phyloP scores from a whole-genome alignment of 2,797 vertebrate genomes.

The Pristis pectinata region DNA sequence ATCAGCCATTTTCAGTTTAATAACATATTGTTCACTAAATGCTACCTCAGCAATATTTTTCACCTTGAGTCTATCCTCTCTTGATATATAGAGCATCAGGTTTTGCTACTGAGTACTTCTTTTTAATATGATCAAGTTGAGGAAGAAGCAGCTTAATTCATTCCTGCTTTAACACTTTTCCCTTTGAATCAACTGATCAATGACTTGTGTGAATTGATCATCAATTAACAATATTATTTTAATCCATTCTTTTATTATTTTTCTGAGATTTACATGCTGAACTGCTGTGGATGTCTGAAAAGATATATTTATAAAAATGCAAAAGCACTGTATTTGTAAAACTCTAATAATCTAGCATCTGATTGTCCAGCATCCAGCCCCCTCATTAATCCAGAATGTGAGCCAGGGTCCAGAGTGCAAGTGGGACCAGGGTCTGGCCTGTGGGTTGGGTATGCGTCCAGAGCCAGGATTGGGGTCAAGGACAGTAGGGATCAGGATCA shows the following conservation, averaged over 20 bases:
- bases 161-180: not conserved
- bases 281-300: not conserved
- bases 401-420: too few relatives aligned
- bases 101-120: not conserved
- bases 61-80: not conserved
- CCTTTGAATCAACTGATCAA: not conserved
- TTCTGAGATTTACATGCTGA: not conserved
- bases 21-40: not conserved
- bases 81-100: not conserved
- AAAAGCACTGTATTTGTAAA: too few relatives aligned
- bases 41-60: not conserved
- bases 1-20: not conserved
- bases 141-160: not conserved
- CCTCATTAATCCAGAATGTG: too few relatives aligned
- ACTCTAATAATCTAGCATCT: too few relatives aligned
- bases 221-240: not conserved
- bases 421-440: too few relatives aligned
- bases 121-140: not conserved
- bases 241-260: not conserved
- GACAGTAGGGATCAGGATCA: too few relatives aligned
- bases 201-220: not conserved
- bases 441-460: too few relatives aligned
- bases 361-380: too few relatives aligned
- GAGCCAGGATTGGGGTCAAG: too few relatives aligned
- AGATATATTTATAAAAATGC: not conserved